Conservation (phyloP, 2,797 vertebrate genomes). For the Chloroceryle inda region DNA sequence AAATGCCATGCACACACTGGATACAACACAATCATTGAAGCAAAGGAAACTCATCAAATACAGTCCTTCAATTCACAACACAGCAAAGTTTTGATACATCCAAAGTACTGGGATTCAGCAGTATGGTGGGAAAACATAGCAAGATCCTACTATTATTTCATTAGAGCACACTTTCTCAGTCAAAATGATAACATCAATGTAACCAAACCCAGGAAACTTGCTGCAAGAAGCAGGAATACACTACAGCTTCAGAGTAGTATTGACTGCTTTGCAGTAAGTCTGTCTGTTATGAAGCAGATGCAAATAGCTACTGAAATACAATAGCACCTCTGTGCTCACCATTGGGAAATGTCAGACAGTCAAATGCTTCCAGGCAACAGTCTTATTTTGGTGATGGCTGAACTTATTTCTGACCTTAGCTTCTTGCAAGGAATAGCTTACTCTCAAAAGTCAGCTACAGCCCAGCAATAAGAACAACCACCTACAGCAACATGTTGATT, state of each 20-base stretch:
- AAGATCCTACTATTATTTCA: neutral
- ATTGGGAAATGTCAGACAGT: neutral
- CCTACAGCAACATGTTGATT: neutral
- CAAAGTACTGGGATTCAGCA: neutral
- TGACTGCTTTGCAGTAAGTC: neutral
- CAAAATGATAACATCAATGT: neutral
- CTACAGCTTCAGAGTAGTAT: neutral
- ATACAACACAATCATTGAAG: neutral
- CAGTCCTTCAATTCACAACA: neutral
- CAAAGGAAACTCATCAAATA: neutral
- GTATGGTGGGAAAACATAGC: rapidly evolving
- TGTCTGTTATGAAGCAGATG: neutral
- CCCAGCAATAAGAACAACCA: neutral
- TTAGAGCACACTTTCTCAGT: neutral
- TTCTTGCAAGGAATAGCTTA: neutral
- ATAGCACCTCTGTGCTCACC: neutral
- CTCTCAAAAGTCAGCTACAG: neutral
- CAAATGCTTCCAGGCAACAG: neutral
- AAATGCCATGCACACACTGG: neutral
- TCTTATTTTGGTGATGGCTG: neutral
- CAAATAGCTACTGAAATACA: neutral
- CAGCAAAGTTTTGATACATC: neutral
- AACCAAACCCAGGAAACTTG: neutral
- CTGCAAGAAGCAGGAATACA: neutral
- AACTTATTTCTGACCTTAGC: neutral